These are phyloP conservation scores for Caenorhabditis afra DNA, from an alignment of 2,888 invertebrate genomes.

Conservation along the genomic window DNA sequence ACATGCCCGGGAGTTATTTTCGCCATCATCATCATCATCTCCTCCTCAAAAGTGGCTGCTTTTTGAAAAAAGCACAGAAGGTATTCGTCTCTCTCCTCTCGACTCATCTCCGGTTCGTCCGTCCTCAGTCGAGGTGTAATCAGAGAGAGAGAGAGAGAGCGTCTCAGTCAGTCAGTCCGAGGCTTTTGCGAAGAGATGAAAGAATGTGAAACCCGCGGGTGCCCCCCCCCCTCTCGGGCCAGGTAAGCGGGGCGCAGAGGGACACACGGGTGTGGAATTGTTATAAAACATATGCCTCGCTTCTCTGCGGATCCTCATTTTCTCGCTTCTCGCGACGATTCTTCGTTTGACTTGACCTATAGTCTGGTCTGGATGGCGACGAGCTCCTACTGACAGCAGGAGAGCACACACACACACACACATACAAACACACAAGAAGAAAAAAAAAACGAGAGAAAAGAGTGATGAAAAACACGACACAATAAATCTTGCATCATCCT, in stretches of 20 bases:
- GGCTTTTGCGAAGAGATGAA: too few species aligned
- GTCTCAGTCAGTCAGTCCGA: too few species aligned
- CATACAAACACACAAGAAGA: neutral
- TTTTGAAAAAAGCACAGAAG: too few species aligned
- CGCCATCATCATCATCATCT: too few species aligned
- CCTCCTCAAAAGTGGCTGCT: too few species aligned
- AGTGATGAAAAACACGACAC: constrained; percentile 26
- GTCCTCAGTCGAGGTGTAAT: constrained; percentile 39
- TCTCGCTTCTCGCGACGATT: constrained; percentile 57
- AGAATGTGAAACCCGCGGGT: constrained; percentile 43
- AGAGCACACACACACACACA: too few species aligned
- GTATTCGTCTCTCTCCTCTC: constrained; percentile 2
- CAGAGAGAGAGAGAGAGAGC: constrained; percentile 27
- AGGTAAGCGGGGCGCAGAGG: constrained; percentile 30
- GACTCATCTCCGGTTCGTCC: constrained; percentile 16
- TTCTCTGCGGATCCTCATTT: constrained; percentile 2
- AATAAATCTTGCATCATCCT: constrained; percentile 30
- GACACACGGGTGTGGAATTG: constrained; percentile 39
- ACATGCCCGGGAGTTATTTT: too few species aligned
- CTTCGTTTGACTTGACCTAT: constrained; percentile 61
- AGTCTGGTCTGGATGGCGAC: constrained; percentile 34
- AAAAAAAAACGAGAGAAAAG: constrained; percentile 6
- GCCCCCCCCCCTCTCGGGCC: too few species aligned
- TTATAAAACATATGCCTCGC: constrained; percentile 58
- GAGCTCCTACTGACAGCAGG: constrained; percentile 1